Evolutionary conservation across 2,797 vertebrate species (phyloP).

Genomic region (Hydrocynus forskahlii): DNA sequence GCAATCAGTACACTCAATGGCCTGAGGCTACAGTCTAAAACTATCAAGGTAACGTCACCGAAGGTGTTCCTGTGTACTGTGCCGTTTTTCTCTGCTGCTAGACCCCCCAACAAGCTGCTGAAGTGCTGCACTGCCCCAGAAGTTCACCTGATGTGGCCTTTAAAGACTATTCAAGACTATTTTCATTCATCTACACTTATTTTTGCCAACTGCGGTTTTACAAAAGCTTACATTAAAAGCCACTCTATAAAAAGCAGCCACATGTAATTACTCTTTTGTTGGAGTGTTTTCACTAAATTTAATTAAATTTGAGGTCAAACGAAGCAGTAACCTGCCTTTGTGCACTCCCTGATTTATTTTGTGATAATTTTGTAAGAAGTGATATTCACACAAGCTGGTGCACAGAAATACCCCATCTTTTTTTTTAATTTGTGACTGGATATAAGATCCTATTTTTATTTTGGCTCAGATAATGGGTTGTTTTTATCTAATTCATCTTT

Average conservation of each 20-base stretch:
- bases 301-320: neutral
- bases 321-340: too few species aligned
- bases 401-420: neutral
- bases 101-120: constrained; percentile 59
- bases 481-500: neutral
- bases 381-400: too few species aligned
- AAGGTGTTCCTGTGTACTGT: constrained; percentile 79
- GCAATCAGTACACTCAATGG: constrained; percentile 99
- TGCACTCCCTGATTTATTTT: neutral
- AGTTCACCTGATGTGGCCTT: constrained; percentile 23
- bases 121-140: neutral
- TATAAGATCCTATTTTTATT: neutral
- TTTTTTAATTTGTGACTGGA: neutral
- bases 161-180: neutral
- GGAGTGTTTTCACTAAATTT: neutral
- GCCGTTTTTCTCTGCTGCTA: constrained; percentile 76
- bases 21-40: constrained; percentile 99
- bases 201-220: neutral
- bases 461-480: neutral
- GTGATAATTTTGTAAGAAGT: neutral
- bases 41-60: constrained; percentile 96
- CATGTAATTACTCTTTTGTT: neutral
- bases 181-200: constrained; percentile 3
- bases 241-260: neutral
- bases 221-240: neutral